phyloP scores from a whole-genome alignment of 2,113 vertebrate species.

The Leptodactylus fuscus region DNA sequence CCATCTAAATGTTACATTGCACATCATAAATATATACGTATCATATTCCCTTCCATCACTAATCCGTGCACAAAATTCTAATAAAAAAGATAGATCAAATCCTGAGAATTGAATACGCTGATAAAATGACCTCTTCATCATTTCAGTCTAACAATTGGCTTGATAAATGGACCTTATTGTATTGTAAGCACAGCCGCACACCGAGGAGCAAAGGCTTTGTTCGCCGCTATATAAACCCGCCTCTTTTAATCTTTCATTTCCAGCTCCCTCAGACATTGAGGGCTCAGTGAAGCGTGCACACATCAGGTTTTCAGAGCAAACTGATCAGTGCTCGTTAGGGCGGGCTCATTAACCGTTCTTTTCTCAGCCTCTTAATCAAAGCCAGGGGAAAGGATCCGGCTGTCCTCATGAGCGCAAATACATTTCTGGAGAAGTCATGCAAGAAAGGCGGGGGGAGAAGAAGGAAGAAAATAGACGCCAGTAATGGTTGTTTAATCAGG shows the following conservation, averaged over 20 bases:
- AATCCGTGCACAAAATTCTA: background rate
- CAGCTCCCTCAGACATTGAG: conserved; percentile 33
- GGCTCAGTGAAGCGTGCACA: conserved; percentile 35
- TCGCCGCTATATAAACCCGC: conserved; percentile 28
- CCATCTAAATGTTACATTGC: no score
- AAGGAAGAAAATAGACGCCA: conserved; percentile 23
- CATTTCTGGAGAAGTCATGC: conserved; percentile 53
- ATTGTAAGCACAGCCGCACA: background rate
- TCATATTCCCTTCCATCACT: background rate
- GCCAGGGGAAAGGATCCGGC: conserved; percentile 45
- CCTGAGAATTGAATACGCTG: background rate
- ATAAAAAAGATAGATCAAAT: conserved; percentile 1
- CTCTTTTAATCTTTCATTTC: conserved; percentile 55
- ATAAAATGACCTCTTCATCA: conserved; percentile 8
- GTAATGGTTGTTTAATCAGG: conserved; percentile 54
- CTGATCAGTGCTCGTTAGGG: conserved; percentile 53
- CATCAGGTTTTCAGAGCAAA: conserved; percentile 55
- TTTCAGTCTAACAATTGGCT: background rate
- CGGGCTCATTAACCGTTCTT: conserved; percentile 51
- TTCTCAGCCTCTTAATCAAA: conserved; percentile 56
- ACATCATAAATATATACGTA: no score
- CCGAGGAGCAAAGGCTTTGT: conserved; percentile 25
- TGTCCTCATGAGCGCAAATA: conserved; percentile 48
- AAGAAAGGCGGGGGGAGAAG: background rate
- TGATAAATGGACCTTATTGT: conserved; percentile 33